Percentiles rank a stretch among this genome's conserved stretches.
Conservation (phyloP, 2,113 vertebrate species). For the Scomber scombrus region DNA sequence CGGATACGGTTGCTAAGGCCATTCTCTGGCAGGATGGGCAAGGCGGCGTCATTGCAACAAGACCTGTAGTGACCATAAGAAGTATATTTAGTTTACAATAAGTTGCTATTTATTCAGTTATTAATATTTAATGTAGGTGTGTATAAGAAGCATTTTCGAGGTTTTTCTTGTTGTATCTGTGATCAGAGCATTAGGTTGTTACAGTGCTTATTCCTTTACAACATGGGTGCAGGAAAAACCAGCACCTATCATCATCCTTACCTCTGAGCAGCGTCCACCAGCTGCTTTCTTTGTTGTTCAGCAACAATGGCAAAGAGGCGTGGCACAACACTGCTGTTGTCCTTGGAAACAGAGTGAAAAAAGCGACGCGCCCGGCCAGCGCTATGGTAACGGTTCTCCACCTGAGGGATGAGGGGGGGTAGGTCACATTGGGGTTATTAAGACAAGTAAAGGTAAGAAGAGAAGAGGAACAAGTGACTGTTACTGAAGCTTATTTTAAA, state of each 20-base stretch:
- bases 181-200: background rate
- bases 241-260: conserved; percentile 63
- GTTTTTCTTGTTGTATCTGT: background rate
- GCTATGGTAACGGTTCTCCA: conserved; percentile 90
- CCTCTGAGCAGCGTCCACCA: conserved; percentile 90
- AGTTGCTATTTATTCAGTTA: background rate
- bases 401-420: conserved; percentile 39
- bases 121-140: background rate
- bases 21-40: conserved; percentile 89
- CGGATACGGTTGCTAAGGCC: conserved; percentile 93
- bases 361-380: conserved; percentile 91
- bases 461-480: no score
- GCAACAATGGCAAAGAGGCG: conserved; percentile 92
- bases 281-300: conserved; percentile 91
- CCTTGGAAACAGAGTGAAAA: conserved; percentile 87
- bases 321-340: conserved; percentile 84
- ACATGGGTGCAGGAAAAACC: background rate
- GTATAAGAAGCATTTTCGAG: no score
- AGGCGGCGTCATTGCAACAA: conserved; percentile 79
- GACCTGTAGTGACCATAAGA: conserved; percentile 78
- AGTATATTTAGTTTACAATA: background rate
- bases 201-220: background rate
- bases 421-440: background rate
- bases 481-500: background rate
- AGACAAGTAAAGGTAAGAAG: background rate